These are phyloP conservation scores for Alectura lathami DNA, from an alignment of 2,113 vertebrate genomes.

Conservation along the genomic window DNA sequence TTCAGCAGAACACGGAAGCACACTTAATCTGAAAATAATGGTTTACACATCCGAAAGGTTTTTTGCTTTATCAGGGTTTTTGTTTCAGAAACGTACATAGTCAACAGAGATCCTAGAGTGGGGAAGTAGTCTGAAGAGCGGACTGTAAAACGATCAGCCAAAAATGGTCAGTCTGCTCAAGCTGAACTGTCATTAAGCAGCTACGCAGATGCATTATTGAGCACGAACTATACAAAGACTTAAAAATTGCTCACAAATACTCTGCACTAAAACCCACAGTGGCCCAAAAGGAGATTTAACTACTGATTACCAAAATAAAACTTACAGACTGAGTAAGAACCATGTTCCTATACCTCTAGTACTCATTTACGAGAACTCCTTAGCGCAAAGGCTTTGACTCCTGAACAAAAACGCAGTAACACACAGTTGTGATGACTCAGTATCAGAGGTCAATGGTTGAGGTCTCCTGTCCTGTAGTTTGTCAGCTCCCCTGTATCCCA, in stretches of 20 bases:
- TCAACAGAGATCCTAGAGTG: neutral
- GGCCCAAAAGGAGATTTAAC: neutral
- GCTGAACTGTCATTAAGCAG: neutral
- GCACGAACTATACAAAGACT: neutral
- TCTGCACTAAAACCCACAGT: neutral
- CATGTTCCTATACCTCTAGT: neutral
- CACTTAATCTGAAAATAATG: neutral
- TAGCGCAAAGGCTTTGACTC: conserved; percentile 7
- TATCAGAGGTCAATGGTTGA: conserved; percentile 50
- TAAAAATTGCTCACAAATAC: neutral
- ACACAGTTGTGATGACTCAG: neutral
- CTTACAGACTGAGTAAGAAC: neutral
- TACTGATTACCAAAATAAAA: neutral
- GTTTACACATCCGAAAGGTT: neutral
- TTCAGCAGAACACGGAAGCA: neutral
- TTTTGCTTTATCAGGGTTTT: neutral
- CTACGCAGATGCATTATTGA: neutral
- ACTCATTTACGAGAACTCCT: neutral
- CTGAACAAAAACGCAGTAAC: neutral
- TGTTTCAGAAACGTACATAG: neutral
- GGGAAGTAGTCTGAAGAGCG: neutral
- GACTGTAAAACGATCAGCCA: conserved; percentile 1
- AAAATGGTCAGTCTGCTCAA: neutral
- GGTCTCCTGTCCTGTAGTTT: conserved; percentile 8
- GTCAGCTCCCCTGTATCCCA: conserved; percentile 42